Evolutionary conservation across 2,797 vertebrate species (phyloP).

Genomic region (Tolypeutes matacus): DNA sequence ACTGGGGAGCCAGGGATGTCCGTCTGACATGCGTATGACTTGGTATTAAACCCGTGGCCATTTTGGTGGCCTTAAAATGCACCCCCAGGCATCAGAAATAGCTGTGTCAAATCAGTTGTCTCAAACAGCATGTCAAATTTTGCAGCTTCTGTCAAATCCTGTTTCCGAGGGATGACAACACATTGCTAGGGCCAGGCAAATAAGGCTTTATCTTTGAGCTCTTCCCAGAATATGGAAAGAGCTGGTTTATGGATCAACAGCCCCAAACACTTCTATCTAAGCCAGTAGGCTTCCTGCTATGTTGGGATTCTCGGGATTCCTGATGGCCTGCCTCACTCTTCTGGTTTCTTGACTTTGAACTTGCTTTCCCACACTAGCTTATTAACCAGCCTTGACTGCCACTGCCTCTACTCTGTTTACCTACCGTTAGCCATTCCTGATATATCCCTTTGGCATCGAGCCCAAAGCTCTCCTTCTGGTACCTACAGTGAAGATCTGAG

Average conservation of each 20-base stretch:
- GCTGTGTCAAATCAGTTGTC: constrained; percentile 35
- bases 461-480: constrained; percentile 17
- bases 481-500: constrained; percentile 38
- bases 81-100: constrained; percentile 36
- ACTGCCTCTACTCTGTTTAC: constrained; percentile 3
- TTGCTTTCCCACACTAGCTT: constrained; percentile 31
- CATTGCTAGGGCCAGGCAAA: not conserved
- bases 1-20: constrained; percentile 9
- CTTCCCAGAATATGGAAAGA: constrained; percentile 55
- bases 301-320: constrained; percentile 1
- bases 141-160: constrained; percentile 12
- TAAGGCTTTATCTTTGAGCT: constrained; percentile 42
- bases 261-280: not conserved
- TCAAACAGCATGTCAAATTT: not conserved
- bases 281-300: not conserved
- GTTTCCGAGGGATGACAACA: constrained; percentile 13
- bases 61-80: constrained; percentile 17
- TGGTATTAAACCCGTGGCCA: constrained; percentile 27
- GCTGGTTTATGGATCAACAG: constrained; percentile 48
- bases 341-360: constrained; percentile 23
- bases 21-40: not conserved
- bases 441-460: not conserved
- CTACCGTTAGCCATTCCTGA: constrained; percentile 22
- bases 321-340: constrained; percentile 5
- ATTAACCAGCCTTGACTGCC: not conserved